A percentile compares a stretch with the other conserved stretches of the same genome.
phyloP scores from a whole-genome alignment of 2,888 invertebrate genomes.

The Sphaerophoria rueppellii region DNA sequence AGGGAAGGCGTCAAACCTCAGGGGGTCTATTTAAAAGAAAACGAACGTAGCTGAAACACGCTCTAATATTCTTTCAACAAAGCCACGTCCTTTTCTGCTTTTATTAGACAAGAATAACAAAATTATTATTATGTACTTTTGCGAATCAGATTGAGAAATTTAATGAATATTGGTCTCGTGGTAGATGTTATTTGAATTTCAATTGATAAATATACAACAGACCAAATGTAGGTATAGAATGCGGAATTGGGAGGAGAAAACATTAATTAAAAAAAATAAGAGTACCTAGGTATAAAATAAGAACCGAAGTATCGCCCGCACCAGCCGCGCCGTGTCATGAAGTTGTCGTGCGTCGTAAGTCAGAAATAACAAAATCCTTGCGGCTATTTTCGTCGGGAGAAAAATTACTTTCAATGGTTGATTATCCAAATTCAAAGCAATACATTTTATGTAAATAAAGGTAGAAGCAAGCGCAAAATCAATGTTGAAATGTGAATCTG shows the following conservation, averaged over 20 bases:
- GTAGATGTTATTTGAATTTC: constrained; percentile 37
- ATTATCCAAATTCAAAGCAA: constrained; percentile 68
- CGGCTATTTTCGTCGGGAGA: constrained; percentile 56
- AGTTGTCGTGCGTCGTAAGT: background rate
- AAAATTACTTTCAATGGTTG: constrained; percentile 51
- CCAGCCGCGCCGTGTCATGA: background rate
- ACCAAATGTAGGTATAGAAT: background rate
- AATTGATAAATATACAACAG: constrained; percentile 41
- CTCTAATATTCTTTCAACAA: constrained; percentile 30
- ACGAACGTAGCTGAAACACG: constrained; percentile 39
- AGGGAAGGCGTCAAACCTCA: constrained; percentile 69
- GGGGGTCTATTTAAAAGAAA: constrained; percentile 62
- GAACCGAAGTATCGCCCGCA: constrained; percentile 2
- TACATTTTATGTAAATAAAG: constrained; percentile 9
- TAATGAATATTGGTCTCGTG: constrained; percentile 66
- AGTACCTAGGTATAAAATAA: constrained; percentile 12
- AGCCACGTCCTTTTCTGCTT: constrained; percentile 8
- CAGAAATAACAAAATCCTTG: constrained; percentile 63
- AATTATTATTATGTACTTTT: constrained; percentile 33
- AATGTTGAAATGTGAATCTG: constrained; percentile 73
- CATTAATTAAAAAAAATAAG: constrained; percentile 60
- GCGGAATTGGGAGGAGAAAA: constrained; percentile 18
- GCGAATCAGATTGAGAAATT: constrained; percentile 64
- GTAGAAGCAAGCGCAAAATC: constrained; percentile 50
- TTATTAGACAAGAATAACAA: constrained; percentile 45